Evolutionary conservation across 2,797 vertebrate species (phyloP).

Genomic region (Nyctibius grandis): DNA sequence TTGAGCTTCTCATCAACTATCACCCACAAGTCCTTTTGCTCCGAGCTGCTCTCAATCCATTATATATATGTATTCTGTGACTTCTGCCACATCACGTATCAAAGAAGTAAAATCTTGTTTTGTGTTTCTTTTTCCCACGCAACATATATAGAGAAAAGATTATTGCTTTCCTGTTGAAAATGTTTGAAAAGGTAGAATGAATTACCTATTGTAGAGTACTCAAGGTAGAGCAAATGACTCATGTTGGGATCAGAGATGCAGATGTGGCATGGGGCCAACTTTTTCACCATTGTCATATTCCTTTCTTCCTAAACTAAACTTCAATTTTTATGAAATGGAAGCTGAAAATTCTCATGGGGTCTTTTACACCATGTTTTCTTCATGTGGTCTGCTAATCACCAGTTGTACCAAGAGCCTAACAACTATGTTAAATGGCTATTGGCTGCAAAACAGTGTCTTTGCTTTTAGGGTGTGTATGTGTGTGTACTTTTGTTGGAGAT

Average conservation of each 20-base stretch:
- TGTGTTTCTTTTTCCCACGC: neutral
- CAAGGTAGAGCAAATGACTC: neutral
- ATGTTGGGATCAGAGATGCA: neutral
- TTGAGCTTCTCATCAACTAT: no score
- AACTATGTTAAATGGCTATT: neutral
- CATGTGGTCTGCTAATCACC: neutral
- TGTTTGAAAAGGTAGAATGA: neutral
- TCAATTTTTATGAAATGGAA: neutral
- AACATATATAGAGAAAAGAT: neutral
- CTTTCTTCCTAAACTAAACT: neutral
- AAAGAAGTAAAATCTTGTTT: neutral
- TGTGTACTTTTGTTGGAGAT: neutral
- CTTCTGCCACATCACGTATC: neutral
- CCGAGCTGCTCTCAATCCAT: no score
- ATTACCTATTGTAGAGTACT: neutral
- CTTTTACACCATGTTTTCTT: neutral
- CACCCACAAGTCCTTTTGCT: no score
- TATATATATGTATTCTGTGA: neutral
- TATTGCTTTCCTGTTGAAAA: neutral
- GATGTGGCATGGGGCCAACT: fast-evolving
- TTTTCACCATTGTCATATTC: neutral
- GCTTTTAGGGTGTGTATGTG: neutral
- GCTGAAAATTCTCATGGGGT: neutral
- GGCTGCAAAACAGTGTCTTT: neutral
- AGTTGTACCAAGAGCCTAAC: neutral